Evolutionary conservation across 2,888 invertebrate genomes (phyloP).

Genomic region (Caenorhabditis afra): DNA sequence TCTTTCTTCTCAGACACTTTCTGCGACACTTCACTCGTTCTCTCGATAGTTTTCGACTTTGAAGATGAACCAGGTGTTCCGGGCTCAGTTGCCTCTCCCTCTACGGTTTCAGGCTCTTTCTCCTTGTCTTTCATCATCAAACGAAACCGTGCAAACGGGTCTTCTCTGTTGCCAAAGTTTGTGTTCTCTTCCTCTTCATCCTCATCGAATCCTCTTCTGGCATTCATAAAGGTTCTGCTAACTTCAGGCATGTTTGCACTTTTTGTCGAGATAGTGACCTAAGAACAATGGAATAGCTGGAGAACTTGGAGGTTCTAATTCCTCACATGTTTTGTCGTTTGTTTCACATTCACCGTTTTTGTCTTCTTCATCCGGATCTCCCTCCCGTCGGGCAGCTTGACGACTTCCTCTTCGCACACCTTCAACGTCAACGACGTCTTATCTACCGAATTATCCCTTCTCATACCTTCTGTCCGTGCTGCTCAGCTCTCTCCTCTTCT

Average conservation of each 20-base stretch:
- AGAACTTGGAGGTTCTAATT: background rate
- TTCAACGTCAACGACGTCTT: slow-evolving; percentile 48
- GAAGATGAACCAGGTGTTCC: slow-evolving; percentile 60
- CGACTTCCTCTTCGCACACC: slow-evolving; percentile 77
- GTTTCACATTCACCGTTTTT: slow-evolving; percentile 73
- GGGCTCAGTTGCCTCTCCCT: slow-evolving; percentile 28
- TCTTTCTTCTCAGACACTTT: slow-evolving; percentile 74
- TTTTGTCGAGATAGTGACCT: slow-evolving; percentile 73
- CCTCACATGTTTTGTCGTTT: slow-evolving; percentile 73
- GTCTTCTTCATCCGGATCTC: slow-evolving; percentile 76
- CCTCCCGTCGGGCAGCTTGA: slow-evolving; percentile 74
- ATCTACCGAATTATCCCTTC: slow-evolving; percentile 34
- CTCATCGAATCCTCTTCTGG: slow-evolving; percentile 68
- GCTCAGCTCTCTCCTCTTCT: slow-evolving; percentile 76
- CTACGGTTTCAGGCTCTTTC: slow-evolving; percentile 29
- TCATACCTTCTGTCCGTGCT: slow-evolving; percentile 74
- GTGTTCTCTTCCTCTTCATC: slow-evolving; percentile 72
- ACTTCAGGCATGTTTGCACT: slow-evolving; percentile 72
- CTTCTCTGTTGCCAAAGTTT: slow-evolving; percentile 60
- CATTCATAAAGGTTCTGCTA: slow-evolving; percentile 68
- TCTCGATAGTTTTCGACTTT: slow-evolving; percentile 77
- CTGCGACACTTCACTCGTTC: slow-evolving; percentile 75
- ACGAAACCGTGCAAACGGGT: slow-evolving; percentile 59
- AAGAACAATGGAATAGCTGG: background rate
- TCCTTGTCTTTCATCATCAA: slow-evolving; percentile 54